Evolutionary conservation across 1,140 invertebrate genomes (phyloP), one percentile per base, ranked within the genome.

Genomic region (Euwallacea similis): DNA sequence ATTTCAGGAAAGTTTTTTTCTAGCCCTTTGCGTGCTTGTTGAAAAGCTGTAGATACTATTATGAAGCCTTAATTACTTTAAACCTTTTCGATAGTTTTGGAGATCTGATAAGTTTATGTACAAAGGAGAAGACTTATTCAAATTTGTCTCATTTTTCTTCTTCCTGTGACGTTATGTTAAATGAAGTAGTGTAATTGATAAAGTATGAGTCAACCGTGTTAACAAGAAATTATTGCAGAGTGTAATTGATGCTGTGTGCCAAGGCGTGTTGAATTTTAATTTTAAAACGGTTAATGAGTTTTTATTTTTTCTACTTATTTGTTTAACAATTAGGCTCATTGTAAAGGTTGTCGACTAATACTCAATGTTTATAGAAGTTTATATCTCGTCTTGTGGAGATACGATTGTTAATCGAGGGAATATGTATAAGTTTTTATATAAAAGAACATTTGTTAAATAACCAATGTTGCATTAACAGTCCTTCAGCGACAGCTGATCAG

Each of bases 401-500:
- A 10, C 9, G 9, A 13, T 50, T 11, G 46, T 10, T 50, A 50
- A 50, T 3, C 13, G 46, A 10, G 9, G 3, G 46, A 50, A 50
- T 11, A 10, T 6, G 46, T 10, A 10, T 50, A 13, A 11, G 9
- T 11, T 50, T 50, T 50, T 50, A 50, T 50, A 13, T 50, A 50
- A 50, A 50, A 11, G 9, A 65, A 55, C 9, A 42, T 65, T 54
- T 65, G 46, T 41, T 65, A 65, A 54, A 65, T 65, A 66, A 41
- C 9, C 42, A 53, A 58, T 66, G 11, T 58, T 66, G 16, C 9
- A 58, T 66, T 66, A 58, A 43, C 41, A 66, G 65, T 66, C 13
- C 15, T 66, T 42, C 65, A 66, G 46, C 46, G 46, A 13, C 7
- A 44, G 65, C 16, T 63, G 61, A 63, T 47, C 61, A 47, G 58